Conservation (phyloP, 2,113 vertebrate species). For the Sus scrofa region DNA sequence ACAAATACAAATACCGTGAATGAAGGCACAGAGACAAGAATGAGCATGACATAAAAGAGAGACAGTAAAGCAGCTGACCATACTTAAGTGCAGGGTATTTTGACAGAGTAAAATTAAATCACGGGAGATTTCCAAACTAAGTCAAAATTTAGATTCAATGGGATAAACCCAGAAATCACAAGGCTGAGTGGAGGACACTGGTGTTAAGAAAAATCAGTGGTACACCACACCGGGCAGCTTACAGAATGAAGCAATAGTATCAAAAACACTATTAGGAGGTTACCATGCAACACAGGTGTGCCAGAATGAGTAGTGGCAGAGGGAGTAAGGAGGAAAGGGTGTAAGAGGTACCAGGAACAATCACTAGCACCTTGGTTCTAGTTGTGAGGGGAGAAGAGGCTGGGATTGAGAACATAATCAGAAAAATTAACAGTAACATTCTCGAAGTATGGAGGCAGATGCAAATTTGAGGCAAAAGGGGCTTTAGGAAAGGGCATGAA, state of each 20-base stretch:
- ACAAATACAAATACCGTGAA: not conserved
- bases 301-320: not conserved
- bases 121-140: not conserved
- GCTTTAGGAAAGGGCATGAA: not conserved
- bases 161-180: not conserved
- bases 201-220: not conserved
- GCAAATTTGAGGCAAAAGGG: not conserved
- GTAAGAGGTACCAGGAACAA: not conserved
- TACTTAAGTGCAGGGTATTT: not conserved
- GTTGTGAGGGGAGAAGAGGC: not conserved
- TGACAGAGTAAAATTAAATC: not conserved
- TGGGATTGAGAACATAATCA: not conserved
- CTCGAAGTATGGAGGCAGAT: not conserved
- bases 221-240: not conserved
- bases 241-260: not conserved
- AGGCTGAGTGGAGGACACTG: not conserved
- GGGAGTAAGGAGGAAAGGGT: not conserved
- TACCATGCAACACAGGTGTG: too few relatives aligned
- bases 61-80: not conserved
- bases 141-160: not conserved
- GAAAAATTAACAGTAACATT: not conserved
- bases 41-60: not conserved
- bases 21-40: not conserved
- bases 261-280: not conserved
- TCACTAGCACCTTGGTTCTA: not conserved